Percentiles rank a stretch among this genome's conserved stretches.
These are phyloP conservation scores for Drosophila mettleri DNA, from an alignment of 2,888 invertebrate species.

Conservation along the genomic window DNA sequence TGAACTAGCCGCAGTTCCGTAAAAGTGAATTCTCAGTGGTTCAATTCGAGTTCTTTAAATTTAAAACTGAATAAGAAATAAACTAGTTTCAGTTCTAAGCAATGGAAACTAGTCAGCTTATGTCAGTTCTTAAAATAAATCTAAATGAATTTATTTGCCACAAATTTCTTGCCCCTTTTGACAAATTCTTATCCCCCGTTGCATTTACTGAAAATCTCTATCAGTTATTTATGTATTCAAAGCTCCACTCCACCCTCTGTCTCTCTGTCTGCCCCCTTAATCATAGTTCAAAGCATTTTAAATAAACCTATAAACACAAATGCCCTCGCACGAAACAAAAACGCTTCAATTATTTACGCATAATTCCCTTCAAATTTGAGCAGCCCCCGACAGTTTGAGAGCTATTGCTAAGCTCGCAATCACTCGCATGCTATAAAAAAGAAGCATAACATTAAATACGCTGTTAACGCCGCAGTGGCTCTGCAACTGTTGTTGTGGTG, in stretches of 20 bases:
- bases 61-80: neutral
- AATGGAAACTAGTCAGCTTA: neutral
- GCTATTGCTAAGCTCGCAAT: constrained; percentile 1
- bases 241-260: neutral
- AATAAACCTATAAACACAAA: neutral
- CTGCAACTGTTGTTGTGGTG: constrained; percentile 53
- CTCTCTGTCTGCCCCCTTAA: neutral
- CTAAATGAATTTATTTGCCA: no score
- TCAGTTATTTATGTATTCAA: constrained; percentile 7
- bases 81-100: neutral
- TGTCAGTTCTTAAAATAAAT: neutral
- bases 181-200: neutral
- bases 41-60: neutral
- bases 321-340: neutral
- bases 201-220: neutral
- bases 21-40: neutral
- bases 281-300: constrained; percentile 13
- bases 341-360: constrained; percentile 8
- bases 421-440: constrained; percentile 68
- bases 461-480: constrained; percentile 22
- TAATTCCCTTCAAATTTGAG: constrained; percentile 15
- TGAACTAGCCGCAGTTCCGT: neutral
- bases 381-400: constrained; percentile 29
- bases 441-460: constrained; percentile 16
- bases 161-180: neutral